Percentiles rank a stretch among this genome's conserved stretches.
These are phyloP conservation scores for Pachyseris speciosa DNA, from an alignment of 64 coral and sea anemone species.

Conservation along the genomic window DNA sequence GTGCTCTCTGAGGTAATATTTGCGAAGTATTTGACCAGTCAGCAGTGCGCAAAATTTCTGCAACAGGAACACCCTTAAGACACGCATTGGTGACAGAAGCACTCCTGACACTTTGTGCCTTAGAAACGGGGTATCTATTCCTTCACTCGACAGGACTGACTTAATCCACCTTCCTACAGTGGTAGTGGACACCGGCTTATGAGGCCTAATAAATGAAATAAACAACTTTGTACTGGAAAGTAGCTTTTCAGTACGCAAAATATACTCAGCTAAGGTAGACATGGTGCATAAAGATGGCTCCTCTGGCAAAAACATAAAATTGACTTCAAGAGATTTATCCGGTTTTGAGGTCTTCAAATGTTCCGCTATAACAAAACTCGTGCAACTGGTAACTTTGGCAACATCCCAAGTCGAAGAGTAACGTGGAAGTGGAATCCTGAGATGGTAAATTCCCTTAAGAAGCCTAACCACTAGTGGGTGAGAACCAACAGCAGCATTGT, in stretches of 20 bases:
- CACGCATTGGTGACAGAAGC: background rate
- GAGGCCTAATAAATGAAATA: too few relatives aligned
- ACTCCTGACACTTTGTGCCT: background rate
- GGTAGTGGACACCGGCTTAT: background rate
- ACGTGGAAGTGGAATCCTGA: too few relatives aligned
- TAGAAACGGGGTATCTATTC: too few relatives aligned
- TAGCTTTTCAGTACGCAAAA: too few relatives aligned
- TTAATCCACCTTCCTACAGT: background rate
- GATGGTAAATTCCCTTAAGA: too few relatives aligned
- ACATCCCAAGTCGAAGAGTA: constrained; percentile 77
- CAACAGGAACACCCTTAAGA: background rate
- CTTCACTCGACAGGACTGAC: background rate
- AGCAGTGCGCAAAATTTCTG: background rate
- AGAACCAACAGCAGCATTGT: constrained; percentile 41
- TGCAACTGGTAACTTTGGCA: constrained; percentile 46
- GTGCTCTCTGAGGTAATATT: constrained; percentile 12
- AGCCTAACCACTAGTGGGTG: constrained; percentile 35
- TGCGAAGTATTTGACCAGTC: constrained; percentile 9
- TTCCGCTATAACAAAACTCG: constrained; percentile 57
- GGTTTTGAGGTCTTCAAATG: constrained; percentile 74
- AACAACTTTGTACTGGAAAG: background rate
- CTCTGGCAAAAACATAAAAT: constrained; percentile 62
- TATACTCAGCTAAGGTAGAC: too few relatives aligned
- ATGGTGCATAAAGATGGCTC: too few relatives aligned
- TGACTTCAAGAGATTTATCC: constrained; percentile 59